Base-by-base conservation (phyloP, 2,113 vertebrate species). In the Triplophysa siluroides region DNA sequence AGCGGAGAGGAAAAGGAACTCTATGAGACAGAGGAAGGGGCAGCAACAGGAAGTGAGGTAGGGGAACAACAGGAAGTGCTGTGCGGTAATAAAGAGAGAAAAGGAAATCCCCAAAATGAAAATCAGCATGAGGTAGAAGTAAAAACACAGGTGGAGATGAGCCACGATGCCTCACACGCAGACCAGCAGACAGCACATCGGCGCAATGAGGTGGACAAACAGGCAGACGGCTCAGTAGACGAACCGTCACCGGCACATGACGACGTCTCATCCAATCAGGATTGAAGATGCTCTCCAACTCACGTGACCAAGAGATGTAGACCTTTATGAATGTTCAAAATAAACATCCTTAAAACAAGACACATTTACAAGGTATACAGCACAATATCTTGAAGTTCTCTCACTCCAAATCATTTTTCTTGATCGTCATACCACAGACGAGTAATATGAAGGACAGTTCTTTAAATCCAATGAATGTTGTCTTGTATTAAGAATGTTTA, bases 31-130 rank as follows among this genome's bases (percentile, higher is more conserved):
- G 54, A 50, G 29, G 77, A 73, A 69, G 86, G 77, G 47, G 8
- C 16, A 4, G 47, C n/a, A 1, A 62, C 78, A 33, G 86, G 76
- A 50, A 85, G 85, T 50, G 80, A 80, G 2, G 75, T 72, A 13
- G 69, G 13, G 66, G 58, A 45, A 13, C 45, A 76, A 52, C 86
- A 90, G 86, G 88, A 85, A 23, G 69, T 5, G 21, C n/a, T 26
- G 52, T 60, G 58, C 1, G 19, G 43, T 38, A 41, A n/a, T 41
- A 76, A 65, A 45, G 67, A 82, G 13, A 72, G 79, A 70, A 81
- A 47, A 2, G 45, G 69, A 70, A 47, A 45, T 1, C 79, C 68
- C 68, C 83, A 81, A n/a, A 9, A 19, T 8, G 26, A 10, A 7
- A 60, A 58, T 16, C 33, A 52, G 18, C 24, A 76, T 9, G 62